Conservation (phyloP, 1,140 invertebrate species). For the Leptoteleia sp. region DNA sequence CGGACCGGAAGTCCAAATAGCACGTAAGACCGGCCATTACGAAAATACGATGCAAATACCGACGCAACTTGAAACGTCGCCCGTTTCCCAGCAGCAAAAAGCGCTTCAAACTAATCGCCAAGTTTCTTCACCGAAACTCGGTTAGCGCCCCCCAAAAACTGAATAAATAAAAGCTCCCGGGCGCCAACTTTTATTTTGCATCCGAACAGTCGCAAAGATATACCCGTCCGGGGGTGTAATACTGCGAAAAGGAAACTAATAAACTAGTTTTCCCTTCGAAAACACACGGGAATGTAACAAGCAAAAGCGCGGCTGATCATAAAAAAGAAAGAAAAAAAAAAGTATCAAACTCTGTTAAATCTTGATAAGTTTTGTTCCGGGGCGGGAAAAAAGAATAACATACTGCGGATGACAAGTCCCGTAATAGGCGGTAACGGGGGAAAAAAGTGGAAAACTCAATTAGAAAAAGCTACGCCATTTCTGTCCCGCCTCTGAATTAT, state of each 20-base stretch:
- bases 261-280: conserved; percentile 12
- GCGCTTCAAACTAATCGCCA: conserved; percentile 43
- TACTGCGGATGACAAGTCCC: conserved; percentile 29
- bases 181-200: conserved; percentile 46
- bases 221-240: conserved; percentile 14
- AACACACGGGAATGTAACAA: conserved; percentile 19
- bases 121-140: conserved; percentile 42
- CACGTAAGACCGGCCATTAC: conserved; percentile 45
- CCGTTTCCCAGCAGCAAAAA: conserved; percentile 32
- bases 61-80: conserved; percentile 8
- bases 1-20: conserved; percentile 46
- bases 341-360: conserved; percentile 33
- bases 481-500: neutral
- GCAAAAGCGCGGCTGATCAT: conserved; percentile 10
- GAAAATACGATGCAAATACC: conserved; percentile 56
- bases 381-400: conserved; percentile 17
- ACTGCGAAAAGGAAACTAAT: conserved; percentile 34
- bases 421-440: conserved; percentile 5
- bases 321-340: too few species aligned
- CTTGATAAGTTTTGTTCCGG: conserved; percentile 31
- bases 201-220: conserved; percentile 3
- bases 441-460: conserved; percentile 23
- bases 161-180: conserved; percentile 39
- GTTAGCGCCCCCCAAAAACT: conserved; percentile 31
- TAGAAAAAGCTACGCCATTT: conserved; percentile 19